phyloP scores from a whole-genome alignment of 1,140 invertebrate species.

The Leptinotarsa defecta region DNA sequence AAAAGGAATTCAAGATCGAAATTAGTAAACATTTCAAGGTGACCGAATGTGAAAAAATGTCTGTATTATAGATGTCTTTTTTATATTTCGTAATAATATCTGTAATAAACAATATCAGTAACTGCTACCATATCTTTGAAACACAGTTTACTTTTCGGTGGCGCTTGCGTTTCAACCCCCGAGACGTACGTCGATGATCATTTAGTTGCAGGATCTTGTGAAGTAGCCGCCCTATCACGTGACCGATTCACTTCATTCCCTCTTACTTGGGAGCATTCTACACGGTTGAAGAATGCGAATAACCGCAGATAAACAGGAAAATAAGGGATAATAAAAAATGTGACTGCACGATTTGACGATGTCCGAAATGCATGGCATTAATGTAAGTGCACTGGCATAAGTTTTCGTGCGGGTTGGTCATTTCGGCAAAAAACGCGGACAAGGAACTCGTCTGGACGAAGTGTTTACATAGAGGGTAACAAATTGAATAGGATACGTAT shows the following conservation, averaged over 20 bases:
- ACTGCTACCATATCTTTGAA: not conserved
- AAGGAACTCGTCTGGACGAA: not conserved
- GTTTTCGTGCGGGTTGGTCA: not conserved
- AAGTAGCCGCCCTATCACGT: constrained; percentile 41
- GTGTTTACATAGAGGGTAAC: not conserved
- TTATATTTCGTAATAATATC: no score
- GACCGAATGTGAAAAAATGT: no score
- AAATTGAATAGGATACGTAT: not conserved
- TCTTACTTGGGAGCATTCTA: constrained; percentile 21
- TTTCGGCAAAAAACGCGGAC: not conserved
- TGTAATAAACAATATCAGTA: no score
- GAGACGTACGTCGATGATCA: constrained; percentile 26
- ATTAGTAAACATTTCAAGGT: no score
- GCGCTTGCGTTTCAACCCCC: constrained; percentile 27
- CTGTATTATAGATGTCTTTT: no score
- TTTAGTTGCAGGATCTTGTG: constrained; percentile 10
- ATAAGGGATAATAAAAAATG: constrained; percentile 25
- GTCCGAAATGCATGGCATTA: constrained; percentile 9
- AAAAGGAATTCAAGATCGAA: no score
- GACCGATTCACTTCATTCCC: constrained; percentile 19
- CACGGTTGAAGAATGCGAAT: constrained; percentile 38
- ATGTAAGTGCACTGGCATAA: not conserved
- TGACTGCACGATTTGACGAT: constrained; percentile 1
- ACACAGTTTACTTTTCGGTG: not conserved
- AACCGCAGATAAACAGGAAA: constrained; percentile 37